phyloP scores from a whole-genome alignment of 1,140 invertebrate species.

The Megalonaias nervosa region DNA sequence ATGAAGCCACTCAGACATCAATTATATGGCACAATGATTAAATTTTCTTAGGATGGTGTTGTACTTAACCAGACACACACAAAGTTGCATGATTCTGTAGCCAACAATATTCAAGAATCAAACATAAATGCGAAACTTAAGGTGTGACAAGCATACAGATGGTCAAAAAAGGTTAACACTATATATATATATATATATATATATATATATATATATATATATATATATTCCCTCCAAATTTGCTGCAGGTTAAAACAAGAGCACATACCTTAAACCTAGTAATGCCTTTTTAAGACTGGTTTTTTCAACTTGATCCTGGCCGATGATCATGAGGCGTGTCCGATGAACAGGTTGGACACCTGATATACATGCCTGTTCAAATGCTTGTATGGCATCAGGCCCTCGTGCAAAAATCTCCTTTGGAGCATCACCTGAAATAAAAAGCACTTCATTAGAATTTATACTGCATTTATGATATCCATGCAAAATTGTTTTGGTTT shows the following conservation, averaged over 20 bases:
- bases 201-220: neutral
- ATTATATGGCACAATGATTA: no score
- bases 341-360: slow-evolving; percentile 67
- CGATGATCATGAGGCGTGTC: slow-evolving; percentile 69
- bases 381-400: slow-evolving; percentile 68
- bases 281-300: slow-evolving; percentile 65
- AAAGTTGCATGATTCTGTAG: no score
- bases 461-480: neutral
- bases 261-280: slow-evolving; percentile 60
- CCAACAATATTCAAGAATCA: neutral
- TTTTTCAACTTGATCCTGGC: slow-evolving; percentile 66
- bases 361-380: slow-evolving; percentile 66
- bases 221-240: neutral
- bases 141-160: neutral
- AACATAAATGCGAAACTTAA: neutral
- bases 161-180: neutral
- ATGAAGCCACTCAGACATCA: no score
- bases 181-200: slow-evolving; percentile 3
- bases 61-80: no score
- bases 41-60: no score
- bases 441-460: slow-evolving; percentile 9
- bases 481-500: neutral
- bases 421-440: slow-evolving; percentile 67
- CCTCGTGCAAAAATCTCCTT: slow-evolving; percentile 70
- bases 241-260: neutral